Evolutionary conservation across 2,888 invertebrate genomes (phyloP).

Genomic region (Caenorhabditis afra): DNA sequence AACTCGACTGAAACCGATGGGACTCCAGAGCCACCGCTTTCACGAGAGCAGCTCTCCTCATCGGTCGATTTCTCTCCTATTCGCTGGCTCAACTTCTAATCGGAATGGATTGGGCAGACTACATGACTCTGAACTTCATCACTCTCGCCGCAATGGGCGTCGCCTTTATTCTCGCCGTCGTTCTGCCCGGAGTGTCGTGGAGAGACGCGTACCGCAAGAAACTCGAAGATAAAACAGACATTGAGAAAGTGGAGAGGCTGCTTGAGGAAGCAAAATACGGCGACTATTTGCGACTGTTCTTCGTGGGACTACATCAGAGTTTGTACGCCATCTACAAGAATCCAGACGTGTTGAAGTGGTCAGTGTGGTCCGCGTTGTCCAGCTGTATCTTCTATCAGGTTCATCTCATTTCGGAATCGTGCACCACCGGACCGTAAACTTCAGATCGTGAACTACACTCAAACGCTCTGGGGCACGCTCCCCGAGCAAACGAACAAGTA

Average conservation of each 20-base stretch:
- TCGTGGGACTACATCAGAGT: slow-evolving; percentile 42
- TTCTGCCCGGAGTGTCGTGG: slow-evolving; percentile 73
- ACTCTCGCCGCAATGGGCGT: slow-evolving; percentile 84
- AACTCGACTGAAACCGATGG: too few species aligned
- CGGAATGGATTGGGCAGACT: slow-evolving; percentile 85
- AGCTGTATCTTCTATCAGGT: slow-evolving; percentile 87
- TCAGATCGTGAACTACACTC: slow-evolving; percentile 86
- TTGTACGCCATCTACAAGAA: slow-evolving; percentile 65
- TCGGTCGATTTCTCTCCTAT: slow-evolving; percentile 71
- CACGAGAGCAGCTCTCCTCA: slow-evolving; percentile 73
- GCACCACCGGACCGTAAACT: too few species aligned
- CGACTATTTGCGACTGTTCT: slow-evolving; percentile 50
- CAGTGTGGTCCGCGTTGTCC: slow-evolving; percentile 88
- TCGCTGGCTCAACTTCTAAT: slow-evolving; percentile 86
- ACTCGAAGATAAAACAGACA: slow-evolving; percentile 43
- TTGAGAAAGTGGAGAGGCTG: slow-evolving; percentile 23
- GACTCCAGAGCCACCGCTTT: slow-evolving; percentile 74
- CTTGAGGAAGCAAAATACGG: slow-evolving; percentile 45
- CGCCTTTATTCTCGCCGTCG: slow-evolving; percentile 63
- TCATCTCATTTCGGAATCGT: too few species aligned
- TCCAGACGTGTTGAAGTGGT: slow-evolving; percentile 86
- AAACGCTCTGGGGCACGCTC: slow-evolving; percentile 87
- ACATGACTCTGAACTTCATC: slow-evolving; percentile 88
- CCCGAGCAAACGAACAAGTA: slow-evolving; percentile 83
- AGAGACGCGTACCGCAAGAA: slow-evolving; percentile 62